Evolutionary conservation across 2,888 invertebrate genomes (phyloP), one percentile per base, ranked within the genome.

Genomic region (Schrankia costaestrigalis): DNA sequence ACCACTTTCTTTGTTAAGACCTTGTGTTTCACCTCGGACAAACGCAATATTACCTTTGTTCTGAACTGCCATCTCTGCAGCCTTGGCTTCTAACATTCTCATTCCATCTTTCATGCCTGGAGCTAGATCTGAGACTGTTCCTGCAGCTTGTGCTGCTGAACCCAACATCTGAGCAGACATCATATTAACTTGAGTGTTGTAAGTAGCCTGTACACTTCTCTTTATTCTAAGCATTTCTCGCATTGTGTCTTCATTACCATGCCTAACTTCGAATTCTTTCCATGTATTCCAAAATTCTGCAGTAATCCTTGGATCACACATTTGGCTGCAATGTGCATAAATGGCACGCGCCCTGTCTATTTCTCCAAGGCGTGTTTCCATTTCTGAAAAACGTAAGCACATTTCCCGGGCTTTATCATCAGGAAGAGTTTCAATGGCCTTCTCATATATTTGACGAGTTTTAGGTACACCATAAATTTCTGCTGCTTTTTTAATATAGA

Each of bases 221-320:
- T 98, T 98, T 47, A 99, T 98, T 63, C 99, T 90, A 57, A 99
- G 87, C 98, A 99, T 98, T 89, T 99, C 99, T 26, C 98, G 90
- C 92, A 99, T 97, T 0, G 99, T 99, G 70, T 99, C 99, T 78
- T 99, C 99, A 83, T 99, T 99, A 9, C 99, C 99, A 81, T 99
- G 99, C 27, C 96, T 92, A 10, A 99, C 96, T 89, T 99, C 99
- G 87, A 99, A 99, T 66, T 99, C 98, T 76, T 98, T 98, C 99
- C 99, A 99, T 1, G 96, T 95, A 70, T 97, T 95, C 99, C 99
- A 99, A 79, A 99, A 99, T 35, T 95, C 94, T 0, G 92, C 91
- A 3, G 97, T 96, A 5, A 98, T 97, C 71, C 99, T 91, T 1
- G 99, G 99, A 89, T 99, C 99, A 80, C 98, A 99, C 80, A 99